Percentiles rank a stretch among this genome's conserved stretches.
These are phyloP conservation scores for Hyperoodon ampullatus DNA, from an alignment of 2,113 vertebrate genomes.

Conservation along the genomic window DNA sequence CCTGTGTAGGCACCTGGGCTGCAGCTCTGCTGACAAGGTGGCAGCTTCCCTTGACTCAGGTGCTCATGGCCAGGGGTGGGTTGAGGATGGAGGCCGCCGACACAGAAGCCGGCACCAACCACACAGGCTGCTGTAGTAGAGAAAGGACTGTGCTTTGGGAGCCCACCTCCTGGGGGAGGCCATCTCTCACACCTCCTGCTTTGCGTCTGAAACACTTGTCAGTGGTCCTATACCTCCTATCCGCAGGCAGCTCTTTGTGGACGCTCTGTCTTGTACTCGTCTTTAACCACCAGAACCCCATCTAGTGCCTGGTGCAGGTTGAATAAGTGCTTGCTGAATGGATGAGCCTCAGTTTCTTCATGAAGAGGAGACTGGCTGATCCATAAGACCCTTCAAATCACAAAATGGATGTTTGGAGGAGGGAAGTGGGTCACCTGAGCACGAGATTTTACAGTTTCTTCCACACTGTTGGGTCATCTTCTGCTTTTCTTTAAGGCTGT, in stretches of 20 bases:
- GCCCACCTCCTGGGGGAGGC: background rate
- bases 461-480: background rate
- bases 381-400: background rate
- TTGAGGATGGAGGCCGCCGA: background rate
- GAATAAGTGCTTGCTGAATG: background rate
- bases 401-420: background rate
- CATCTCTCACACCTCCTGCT: accelerated
- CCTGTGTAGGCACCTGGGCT: background rate
- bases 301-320: background rate
- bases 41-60: background rate
- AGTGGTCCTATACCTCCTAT: background rate
- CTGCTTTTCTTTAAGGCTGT: slow-evolving; percentile 81
- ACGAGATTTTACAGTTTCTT: accelerated
- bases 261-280: accelerated
- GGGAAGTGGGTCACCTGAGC: background rate
- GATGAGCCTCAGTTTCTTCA: background rate
- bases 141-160: background rate
- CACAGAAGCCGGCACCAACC: accelerated
- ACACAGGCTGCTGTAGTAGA: accelerated
- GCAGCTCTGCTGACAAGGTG: background rate
- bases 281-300: background rate
- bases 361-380: too few relatives aligned
- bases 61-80: accelerated
- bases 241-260: background rate
- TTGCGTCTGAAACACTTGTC: background rate